Evolutionary conservation across 2,797 vertebrate species (phyloP).

Genomic region (Paguma larvata): DNA sequence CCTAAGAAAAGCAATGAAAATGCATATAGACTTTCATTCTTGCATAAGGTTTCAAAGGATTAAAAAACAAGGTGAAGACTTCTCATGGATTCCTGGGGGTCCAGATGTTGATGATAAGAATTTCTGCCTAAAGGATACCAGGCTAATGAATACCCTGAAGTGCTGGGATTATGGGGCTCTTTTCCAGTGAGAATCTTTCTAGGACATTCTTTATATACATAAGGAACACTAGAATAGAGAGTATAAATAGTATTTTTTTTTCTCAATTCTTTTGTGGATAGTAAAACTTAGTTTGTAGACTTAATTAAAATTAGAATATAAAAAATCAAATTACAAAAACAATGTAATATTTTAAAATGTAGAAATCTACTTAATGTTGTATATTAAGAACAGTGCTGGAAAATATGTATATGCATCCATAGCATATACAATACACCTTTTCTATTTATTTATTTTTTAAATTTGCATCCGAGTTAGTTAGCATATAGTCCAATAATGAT

Average conservation of each 20-base stretch:
- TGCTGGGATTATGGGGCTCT: neutral
- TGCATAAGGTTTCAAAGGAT: neutral
- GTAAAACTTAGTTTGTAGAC: neutral
- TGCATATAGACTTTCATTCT: neutral
- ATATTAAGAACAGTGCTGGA: neutral
- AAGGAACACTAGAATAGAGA: neutral
- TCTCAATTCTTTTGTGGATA: neutral
- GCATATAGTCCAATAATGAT: no score
- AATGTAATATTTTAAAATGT: neutral
- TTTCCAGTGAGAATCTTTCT: neutral
- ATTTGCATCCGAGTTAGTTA: no score
- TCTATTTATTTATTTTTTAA: no score
- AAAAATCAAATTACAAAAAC: neutral
- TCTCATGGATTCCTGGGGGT: neutral
- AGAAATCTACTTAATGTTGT: neutral
- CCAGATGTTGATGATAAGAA: neutral
- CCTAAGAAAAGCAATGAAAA: neutral
- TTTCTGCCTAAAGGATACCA: rapidly evolving
- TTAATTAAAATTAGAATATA: neutral
- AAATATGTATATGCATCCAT: neutral
- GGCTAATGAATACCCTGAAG: neutral
- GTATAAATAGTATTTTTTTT: neutral
- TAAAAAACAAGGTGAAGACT: neutral
- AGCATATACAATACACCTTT: neutral
- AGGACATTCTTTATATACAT: neutral